Evolutionary conservation across 1,140 invertebrate species (phyloP).

Genomic region (Limonius californicus): DNA sequence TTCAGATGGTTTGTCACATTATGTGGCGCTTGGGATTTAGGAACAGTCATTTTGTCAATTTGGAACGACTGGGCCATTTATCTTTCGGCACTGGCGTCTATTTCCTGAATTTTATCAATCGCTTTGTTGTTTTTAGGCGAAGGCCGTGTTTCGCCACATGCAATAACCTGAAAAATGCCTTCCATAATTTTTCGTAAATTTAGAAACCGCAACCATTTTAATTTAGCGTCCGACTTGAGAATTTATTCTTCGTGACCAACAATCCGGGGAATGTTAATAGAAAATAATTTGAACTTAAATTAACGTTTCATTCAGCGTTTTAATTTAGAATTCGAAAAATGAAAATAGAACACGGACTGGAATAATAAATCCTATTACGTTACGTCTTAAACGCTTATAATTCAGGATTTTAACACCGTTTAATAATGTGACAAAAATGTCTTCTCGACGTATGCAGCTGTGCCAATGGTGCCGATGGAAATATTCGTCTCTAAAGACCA

Average conservation of each 20-base stretch:
- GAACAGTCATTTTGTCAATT: slow-evolving; percentile 10
- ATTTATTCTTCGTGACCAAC: not conserved
- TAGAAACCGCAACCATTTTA: not conserved
- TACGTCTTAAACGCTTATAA: slow-evolving; percentile 8
- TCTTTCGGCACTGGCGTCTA: slow-evolving; percentile 8
- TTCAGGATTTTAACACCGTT: slow-evolving; percentile 14
- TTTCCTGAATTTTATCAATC: slow-evolving; percentile 6
- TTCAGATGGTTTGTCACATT: slow-evolving; percentile 2
- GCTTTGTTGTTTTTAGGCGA: not conserved
- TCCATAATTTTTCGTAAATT: not conserved
- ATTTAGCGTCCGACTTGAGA: not conserved
- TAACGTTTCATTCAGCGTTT: slow-evolving; percentile 5
- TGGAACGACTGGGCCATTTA: slow-evolving; percentile 5
- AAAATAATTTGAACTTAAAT: slow-evolving; percentile 11
- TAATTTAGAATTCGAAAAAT: slow-evolving; percentile 6
- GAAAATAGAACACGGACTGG: not conserved
- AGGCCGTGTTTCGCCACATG: too few relatives aligned
- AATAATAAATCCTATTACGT: slow-evolving; percentile 12
- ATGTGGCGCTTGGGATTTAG: slow-evolving; percentile 11
- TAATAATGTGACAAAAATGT: slow-evolving; percentile 14
- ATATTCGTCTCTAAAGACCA: slow-evolving; percentile 10
- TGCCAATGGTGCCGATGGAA: not conserved
- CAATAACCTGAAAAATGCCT: not conserved
- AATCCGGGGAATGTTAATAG: slow-evolving; percentile 2
- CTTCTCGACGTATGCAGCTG: slow-evolving; percentile 7